phyloP scores from a whole-genome alignment of 2,797 vertebrate species.

The Brachyrhaphis roseni region DNA sequence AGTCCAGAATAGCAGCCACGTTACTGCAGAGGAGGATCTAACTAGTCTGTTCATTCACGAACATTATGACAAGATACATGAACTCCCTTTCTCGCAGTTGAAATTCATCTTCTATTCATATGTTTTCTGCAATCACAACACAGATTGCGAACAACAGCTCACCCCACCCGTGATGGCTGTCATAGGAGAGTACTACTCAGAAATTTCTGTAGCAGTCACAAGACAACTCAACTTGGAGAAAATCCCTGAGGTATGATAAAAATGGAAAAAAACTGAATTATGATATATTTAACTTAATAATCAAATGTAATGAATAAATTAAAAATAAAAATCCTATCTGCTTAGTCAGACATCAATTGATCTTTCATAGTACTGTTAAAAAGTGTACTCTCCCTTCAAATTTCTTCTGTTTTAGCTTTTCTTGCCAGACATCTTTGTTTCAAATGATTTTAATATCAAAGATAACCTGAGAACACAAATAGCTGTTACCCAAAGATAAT shows the following conservation, averaged over 20 bases:
- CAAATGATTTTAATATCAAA: background rate
- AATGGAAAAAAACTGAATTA: conserved; percentile 5
- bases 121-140: background rate
- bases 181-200: conserved; percentile 81
- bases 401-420: background rate
- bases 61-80: background rate
- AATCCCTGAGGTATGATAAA: conserved; percentile 84
- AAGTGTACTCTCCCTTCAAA: background rate
- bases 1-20: background rate
- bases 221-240: conserved; percentile 83
- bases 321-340: background rate
- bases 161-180: conserved; percentile 80
- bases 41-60: background rate
- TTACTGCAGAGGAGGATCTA: background rate
- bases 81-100: background rate
- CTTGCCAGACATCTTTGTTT: background rate
- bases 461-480: background rate
- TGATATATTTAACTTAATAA: background rate
- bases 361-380: background rate
- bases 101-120: background rate
- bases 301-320: background rate
- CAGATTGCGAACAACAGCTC: background rate
- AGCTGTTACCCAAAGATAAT: background rate
- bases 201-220: conserved; percentile 84
- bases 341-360: background rate